Evolutionary conservation across 2,888 invertebrate species (phyloP).

Genomic region (Cremastinae sp.): DNA sequence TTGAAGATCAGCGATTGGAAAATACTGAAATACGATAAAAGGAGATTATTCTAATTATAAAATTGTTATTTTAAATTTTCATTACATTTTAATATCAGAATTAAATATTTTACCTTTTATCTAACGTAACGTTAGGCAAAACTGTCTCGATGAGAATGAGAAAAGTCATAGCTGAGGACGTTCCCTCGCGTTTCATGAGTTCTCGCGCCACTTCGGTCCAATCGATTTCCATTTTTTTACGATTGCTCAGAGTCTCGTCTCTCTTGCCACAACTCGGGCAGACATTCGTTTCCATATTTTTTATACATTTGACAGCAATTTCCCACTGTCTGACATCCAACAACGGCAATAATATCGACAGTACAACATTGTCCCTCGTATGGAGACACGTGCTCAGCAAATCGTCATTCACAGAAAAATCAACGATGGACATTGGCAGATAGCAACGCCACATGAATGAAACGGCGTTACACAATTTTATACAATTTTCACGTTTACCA

Average conservation of each 20-base stretch:
- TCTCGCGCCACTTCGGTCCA: constrained; percentile 84
- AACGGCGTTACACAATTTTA: constrained; percentile 83
- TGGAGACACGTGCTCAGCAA: constrained; percentile 83
- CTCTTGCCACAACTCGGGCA: constrained; percentile 84
- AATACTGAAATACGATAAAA: constrained; percentile 68
- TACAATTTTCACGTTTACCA: constrained; percentile 80
- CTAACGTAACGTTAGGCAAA: constrained; percentile 83
- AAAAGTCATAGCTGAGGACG: constrained; percentile 82
- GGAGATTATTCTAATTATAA: not conserved
- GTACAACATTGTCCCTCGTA: constrained; percentile 82
- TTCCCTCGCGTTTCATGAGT: constrained; percentile 84
- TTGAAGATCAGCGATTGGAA: constrained; percentile 76
- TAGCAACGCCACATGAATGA: constrained; percentile 85
- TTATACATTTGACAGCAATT: constrained; percentile 81
- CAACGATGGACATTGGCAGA: constrained; percentile 81
- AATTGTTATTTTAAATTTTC: constrained; percentile 1
- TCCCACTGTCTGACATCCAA: constrained; percentile 84
- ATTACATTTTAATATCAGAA: not conserved
- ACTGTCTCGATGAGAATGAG: constrained; percentile 82
- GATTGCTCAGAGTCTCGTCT: constrained; percentile 63
- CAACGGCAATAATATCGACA: constrained; percentile 82
- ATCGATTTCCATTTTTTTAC: constrained; percentile 75
- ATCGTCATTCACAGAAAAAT: constrained; percentile 78
- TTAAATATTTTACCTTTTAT: constrained; percentile 82
- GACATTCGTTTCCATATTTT: constrained; percentile 82